These are phyloP conservation scores for Phylloscopus trochilus DNA, from an alignment of 2,113 vertebrate species.

Conservation along the genomic window DNA sequence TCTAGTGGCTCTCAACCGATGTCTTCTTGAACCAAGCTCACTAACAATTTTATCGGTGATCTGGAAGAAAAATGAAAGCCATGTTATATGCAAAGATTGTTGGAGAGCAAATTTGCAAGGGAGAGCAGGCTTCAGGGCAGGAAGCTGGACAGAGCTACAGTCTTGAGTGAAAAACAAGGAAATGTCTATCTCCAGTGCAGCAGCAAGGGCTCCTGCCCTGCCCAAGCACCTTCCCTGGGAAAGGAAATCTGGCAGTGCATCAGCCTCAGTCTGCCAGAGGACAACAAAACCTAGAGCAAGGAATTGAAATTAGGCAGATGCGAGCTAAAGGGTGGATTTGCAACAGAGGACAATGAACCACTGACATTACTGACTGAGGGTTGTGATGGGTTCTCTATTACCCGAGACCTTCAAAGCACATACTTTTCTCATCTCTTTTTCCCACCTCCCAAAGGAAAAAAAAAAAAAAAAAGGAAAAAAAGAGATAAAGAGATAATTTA, in stretches of 20 bases:
- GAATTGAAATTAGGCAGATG: neutral
- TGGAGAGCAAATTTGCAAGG: neutral
- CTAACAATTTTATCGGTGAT: neutral
- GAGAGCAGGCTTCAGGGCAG: neutral
- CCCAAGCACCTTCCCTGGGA: neutral
- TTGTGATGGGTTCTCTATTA: neutral
- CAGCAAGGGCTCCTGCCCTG: neutral
- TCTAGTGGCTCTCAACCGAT: neutral
- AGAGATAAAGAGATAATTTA: neutral
- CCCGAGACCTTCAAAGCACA: neutral
- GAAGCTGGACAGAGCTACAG: neutral
- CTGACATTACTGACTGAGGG: neutral
- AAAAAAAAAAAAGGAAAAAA: neutral
- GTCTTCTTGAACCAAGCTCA: neutral
- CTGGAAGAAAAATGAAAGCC: neutral
- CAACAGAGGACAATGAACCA: neutral
- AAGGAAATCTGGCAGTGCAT: neutral
- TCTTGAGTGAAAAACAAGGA: neutral
- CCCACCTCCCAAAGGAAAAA: rapidly evolving
- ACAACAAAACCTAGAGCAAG: neutral
- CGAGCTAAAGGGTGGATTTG: neutral
- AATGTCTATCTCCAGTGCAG: neutral
- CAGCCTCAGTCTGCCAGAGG: neutral
- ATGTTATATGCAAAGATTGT: neutral
- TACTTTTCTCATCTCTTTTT: neutral